phyloP scores from a whole-genome alignment of 2,797 vertebrate genomes.

The Gastrophryne carolinensis region DNA sequence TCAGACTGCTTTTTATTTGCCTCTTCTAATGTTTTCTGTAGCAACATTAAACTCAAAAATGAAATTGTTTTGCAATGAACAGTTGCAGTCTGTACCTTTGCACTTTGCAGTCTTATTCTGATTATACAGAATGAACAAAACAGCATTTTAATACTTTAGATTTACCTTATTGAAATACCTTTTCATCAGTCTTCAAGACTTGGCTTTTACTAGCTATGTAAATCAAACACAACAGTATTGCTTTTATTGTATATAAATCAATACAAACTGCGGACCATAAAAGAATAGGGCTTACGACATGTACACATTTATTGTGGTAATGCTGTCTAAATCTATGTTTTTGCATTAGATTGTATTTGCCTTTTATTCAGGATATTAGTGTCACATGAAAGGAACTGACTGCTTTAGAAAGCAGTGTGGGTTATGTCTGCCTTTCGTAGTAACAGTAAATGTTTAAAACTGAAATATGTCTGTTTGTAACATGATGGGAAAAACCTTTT shows the following conservation, averaged over 20 bases:
- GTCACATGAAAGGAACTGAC: slow-evolving; percentile 24
- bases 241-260: background rate
- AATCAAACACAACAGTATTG: background rate
- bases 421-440: background rate
- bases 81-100: no score
- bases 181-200: no score
- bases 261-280: background rate
- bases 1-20: no score
- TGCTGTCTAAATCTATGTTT: background rate
- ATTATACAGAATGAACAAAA: no score
- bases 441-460: slow-evolving; percentile 13
- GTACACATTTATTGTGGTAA: background rate
- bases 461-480: background rate
- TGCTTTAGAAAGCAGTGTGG: slow-evolving; percentile 1
- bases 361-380: slow-evolving; percentile 32
- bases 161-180: no score
- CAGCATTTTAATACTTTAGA: no score
- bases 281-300: background rate
- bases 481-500: background rate
- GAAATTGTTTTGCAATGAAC: no score
- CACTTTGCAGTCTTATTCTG: no score
- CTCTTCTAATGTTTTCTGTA: no score
- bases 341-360: slow-evolving; percentile 5
- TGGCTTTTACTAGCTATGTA: no score
- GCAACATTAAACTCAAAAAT: no score